A percentile compares a stretch with the other conserved stretches of the same genome.
phyloP scores from a whole-genome alignment of 2,113 vertebrate genomes.

The Pterocles orientalis region DNA sequence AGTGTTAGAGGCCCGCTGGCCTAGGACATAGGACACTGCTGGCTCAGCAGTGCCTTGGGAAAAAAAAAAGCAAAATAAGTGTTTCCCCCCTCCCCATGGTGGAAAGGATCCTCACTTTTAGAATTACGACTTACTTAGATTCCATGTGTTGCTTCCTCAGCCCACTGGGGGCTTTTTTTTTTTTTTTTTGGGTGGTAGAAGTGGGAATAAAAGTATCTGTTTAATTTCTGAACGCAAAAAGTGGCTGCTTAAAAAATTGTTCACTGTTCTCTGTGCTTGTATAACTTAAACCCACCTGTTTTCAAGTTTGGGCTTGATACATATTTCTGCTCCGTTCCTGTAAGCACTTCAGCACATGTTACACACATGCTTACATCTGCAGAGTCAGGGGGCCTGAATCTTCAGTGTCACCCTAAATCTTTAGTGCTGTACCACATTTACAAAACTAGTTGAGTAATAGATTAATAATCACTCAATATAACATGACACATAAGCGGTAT shows the following conservation, averaged over 20 bases:
- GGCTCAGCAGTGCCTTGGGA: fast-evolving
- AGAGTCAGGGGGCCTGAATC: neutral
- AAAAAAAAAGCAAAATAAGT: neutral
- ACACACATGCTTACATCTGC: slow-evolving; percentile 17
- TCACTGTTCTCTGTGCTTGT: slow-evolving; percentile 49
- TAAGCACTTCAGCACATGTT: slow-evolving; percentile 46
- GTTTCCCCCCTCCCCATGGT: fast-evolving
- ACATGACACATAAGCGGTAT: neutral
- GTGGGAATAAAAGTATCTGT: neutral
- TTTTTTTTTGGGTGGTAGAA: neutral
- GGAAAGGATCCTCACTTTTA: neutral
- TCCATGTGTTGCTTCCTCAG: neutral
- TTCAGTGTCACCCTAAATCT: slow-evolving; percentile 22
- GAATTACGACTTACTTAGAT: neutral
- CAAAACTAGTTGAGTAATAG: neutral
- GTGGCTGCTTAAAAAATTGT: neutral
- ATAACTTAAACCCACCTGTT: slow-evolving; percentile 66
- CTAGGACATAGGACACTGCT: neutral
- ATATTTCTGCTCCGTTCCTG: slow-evolving; percentile 43
- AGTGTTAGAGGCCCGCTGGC: fast-evolving
- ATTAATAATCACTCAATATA: slow-evolving; percentile 29
- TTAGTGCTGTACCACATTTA: neutral
- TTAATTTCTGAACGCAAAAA: neutral
- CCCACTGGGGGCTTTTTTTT: neutral
- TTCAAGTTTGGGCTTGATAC: slow-evolving; percentile 68